Evolutionary conservation across 1,140 invertebrate species (phyloP).

Genomic region (Cydia splendana): DNA sequence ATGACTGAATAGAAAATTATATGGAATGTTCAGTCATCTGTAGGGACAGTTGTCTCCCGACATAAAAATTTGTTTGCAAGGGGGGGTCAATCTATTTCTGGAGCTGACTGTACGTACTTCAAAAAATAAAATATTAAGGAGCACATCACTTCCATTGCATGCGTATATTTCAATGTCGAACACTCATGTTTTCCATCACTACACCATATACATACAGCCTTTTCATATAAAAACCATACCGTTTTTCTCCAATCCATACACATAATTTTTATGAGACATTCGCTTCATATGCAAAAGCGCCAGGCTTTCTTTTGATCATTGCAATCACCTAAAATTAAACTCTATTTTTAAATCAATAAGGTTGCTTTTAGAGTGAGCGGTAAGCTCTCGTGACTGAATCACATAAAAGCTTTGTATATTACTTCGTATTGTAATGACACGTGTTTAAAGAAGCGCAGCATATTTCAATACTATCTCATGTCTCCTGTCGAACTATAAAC

Average conservation of each 20-base stretch:
- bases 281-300: conserved; percentile 21
- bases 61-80: too few species aligned
- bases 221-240: conserved; percentile 5
- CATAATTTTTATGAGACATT: conserved; percentile 25
- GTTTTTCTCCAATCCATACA: conserved; percentile 33
- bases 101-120: too few species aligned
- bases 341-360: neutral
- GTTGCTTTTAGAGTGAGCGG: neutral
- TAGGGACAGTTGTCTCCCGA: too few species aligned
- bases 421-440: conserved; percentile 42
- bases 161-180: neutral
- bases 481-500: neutral
- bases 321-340: neutral
- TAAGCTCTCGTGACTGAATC: conserved; percentile 33
- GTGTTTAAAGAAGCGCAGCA: conserved; percentile 37
- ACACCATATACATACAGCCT: neutral
- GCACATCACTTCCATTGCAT: neutral
- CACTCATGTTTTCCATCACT: neutral
- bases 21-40: too few species aligned
- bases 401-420: conserved; percentile 35
- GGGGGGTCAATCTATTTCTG: too few species aligned
- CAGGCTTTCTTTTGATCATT: conserved; percentile 27
- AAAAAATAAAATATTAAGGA: too few species aligned
- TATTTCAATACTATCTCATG: conserved; percentile 33
- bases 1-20: too few species aligned